Conservation (phyloP, 64 coral and sea anemone species). For the Platygyra sinensis region DNA sequence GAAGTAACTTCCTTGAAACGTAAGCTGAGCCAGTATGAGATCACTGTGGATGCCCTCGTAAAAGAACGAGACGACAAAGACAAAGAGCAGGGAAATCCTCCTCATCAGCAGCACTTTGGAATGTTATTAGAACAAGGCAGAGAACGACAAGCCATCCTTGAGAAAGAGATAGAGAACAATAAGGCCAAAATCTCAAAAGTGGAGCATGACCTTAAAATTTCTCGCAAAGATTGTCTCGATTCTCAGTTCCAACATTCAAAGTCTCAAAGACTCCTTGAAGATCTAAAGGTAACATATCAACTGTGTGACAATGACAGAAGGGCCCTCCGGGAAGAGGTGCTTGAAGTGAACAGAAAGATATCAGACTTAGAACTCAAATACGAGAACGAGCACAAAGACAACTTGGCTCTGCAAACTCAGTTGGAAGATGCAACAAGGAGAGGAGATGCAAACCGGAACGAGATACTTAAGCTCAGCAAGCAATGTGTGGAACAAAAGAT, state of each 20-base stretch:
- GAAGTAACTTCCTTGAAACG: conserved; percentile 26
- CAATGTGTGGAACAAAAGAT: conserved; percentile 66
- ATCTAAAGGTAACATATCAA: not conserved
- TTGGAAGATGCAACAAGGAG: conserved; percentile 52
- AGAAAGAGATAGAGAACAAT: conserved; percentile 13
- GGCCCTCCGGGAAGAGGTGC: conserved; percentile 17
- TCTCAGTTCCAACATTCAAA: conserved; percentile 21
- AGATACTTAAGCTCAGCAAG: conserved; percentile 66
- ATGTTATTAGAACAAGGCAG: not conserved
- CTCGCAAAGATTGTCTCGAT: conserved; percentile 37
- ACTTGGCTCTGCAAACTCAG: conserved; percentile 43
- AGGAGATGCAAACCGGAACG: conserved; percentile 30
- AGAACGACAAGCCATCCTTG: conserved; percentile 29
- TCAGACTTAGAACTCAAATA: conserved; percentile 73
- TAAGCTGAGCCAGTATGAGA: conserved; percentile 22
- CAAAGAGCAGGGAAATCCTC: not conserved
- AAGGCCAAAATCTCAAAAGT: conserved; percentile 6
- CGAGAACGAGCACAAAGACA: conserved; percentile 64
- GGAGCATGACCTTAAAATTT: conserved; percentile 41
- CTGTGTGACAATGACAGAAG: not conserved
- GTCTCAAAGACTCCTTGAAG: conserved; percentile 14
- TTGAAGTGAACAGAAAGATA: conserved; percentile 53
- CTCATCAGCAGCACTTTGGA: not conserved
- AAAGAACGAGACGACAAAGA: conserved; percentile 16
- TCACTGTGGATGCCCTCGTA: conserved; percentile 2